Evolutionary conservation across 2,888 invertebrate genomes (phyloP).

Genomic region (Acrobasis suavella): DNA sequence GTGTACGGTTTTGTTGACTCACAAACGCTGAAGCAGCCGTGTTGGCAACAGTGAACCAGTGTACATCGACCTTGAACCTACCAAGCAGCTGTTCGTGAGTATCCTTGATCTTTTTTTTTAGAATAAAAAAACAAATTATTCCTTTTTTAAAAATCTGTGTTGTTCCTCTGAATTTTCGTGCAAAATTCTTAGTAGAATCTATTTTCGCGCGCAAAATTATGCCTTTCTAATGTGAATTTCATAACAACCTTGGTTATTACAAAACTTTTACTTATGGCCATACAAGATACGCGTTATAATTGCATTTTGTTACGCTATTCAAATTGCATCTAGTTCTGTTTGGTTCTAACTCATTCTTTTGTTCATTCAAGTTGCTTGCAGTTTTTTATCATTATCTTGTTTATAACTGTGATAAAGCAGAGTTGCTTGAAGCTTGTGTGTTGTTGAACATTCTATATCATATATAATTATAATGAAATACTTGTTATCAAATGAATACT

Average conservation of each 20-base stretch:
- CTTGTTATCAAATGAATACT: too few relatives aligned
- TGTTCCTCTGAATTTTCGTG: neutral
- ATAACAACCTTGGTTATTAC: slow-evolving; percentile 16
- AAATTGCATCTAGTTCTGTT: neutral
- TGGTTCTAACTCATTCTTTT: neutral
- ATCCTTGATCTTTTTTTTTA: slow-evolving; percentile 37
- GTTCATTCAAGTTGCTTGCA: neutral
- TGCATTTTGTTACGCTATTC: neutral
- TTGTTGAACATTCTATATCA: too few relatives aligned
- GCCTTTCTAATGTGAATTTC: slow-evolving; percentile 14
- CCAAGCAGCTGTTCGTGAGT: slow-evolving; percentile 68
- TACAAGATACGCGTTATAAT: neutral
- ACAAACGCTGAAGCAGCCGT: slow-evolving; percentile 48
- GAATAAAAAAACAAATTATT: slow-evolving; percentile 26
- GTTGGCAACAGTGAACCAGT: slow-evolving; percentile 54
- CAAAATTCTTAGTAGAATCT: slow-evolving; percentile 1
- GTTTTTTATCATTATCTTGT: neutral
- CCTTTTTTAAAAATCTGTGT: neutral
- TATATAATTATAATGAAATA: too few relatives aligned
- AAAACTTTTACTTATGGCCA: slow-evolving; percentile 6
- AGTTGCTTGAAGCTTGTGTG: neutral
- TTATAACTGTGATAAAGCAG: neutral
- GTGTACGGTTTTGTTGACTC: slow-evolving; percentile 62
- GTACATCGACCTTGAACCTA: slow-evolving; percentile 63
- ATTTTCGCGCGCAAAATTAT: slow-evolving; percentile 2